A percentile compares a stretch with the other conserved stretches of the same genome.
Evolutionary conservation across 2,888 invertebrate genomes (phyloP).

Genomic region (Drosophila imparisetae): DNA sequence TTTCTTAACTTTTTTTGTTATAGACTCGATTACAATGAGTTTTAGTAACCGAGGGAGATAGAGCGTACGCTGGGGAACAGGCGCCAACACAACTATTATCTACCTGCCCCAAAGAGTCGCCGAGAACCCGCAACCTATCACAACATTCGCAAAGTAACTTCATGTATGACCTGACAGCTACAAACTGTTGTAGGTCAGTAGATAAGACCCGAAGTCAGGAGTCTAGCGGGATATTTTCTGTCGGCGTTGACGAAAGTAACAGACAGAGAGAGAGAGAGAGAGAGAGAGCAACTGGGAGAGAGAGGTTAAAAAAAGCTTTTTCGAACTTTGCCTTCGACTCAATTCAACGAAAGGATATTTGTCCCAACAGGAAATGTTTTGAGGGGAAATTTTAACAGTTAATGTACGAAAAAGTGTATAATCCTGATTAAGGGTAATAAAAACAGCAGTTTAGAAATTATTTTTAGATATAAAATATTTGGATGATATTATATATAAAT

Average conservation of each 20-base stretch:
- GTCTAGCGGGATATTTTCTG: slow-evolving; percentile 16
- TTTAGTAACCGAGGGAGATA: slow-evolving; percentile 18
- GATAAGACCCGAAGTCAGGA: slow-evolving; percentile 42
- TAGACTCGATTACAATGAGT: slow-evolving; percentile 41
- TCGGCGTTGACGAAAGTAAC: slow-evolving; percentile 9
- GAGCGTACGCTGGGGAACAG: slow-evolving; percentile 6
- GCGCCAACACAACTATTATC: slow-evolving; percentile 44
- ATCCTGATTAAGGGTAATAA: neutral
- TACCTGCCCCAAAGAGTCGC: slow-evolving; percentile 46
- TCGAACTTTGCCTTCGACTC: slow-evolving; percentile 38
- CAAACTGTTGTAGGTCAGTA: slow-evolving; percentile 69
- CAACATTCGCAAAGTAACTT: slow-evolving; percentile 68
- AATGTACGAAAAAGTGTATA: neutral
- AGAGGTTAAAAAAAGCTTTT: slow-evolving; percentile 45
- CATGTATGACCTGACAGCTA: slow-evolving; percentile 61
- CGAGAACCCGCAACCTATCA: slow-evolving; percentile 67
- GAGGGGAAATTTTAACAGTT: slow-evolving; percentile 39
- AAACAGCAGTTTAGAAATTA: neutral
- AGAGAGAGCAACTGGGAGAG: slow-evolving; percentile 11
- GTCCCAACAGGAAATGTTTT: slow-evolving; percentile 38
- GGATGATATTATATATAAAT: neutral
- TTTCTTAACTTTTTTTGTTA: neutral
- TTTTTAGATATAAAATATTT: neutral
- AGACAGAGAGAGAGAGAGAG: neutral
- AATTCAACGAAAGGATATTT: slow-evolving; percentile 17